Evolutionary conservation across 2,888 invertebrate genomes (phyloP).

Genomic region (Pimpla rufipes): DNA sequence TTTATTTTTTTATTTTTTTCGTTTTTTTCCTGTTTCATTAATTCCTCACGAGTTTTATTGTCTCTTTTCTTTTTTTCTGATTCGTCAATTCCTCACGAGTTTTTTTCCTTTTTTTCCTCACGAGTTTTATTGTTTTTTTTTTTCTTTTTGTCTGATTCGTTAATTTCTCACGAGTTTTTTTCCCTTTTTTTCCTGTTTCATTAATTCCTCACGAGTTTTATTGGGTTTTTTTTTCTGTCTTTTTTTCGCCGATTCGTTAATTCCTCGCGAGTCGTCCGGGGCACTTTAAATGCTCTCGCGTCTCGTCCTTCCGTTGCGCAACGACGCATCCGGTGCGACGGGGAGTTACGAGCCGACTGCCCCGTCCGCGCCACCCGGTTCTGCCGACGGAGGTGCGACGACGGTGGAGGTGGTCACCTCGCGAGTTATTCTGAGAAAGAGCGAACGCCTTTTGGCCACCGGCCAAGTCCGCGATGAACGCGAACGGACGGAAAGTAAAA

Average conservation of each 20-base stretch:
- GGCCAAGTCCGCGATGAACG: conserved; percentile 75
- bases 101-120: too few relatives aligned
- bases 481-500: conserved; percentile 49
- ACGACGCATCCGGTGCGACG: conserved; percentile 79
- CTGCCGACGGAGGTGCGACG: conserved; percentile 73
- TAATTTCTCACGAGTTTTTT: too few relatives aligned
- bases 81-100: conserved; percentile 21
- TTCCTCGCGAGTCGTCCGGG: conserved; percentile 29
- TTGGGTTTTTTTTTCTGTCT: neutral
- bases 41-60: conserved; percentile 14
- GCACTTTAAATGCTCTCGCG: conserved; percentile 37
- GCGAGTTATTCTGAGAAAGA: conserved; percentile 84
- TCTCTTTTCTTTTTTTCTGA: too few relatives aligned
- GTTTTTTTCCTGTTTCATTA: conserved; percentile 10
- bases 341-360: conserved; percentile 81
- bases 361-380: conserved; percentile 77
- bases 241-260: conserved; percentile 10
- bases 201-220: too few relatives aligned
- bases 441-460: conserved; percentile 74
- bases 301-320: conserved; percentile 66
- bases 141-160: too few relatives aligned
- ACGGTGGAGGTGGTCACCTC: conserved; percentile 82
- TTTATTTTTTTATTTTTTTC: too few relatives aligned
- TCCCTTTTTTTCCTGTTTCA: too few relatives aligned
- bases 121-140: too few relatives aligned